These are phyloP conservation scores for Harpagifer antarcticus DNA, from an alignment of 2,797 vertebrate species.

Conservation along the genomic window DNA sequence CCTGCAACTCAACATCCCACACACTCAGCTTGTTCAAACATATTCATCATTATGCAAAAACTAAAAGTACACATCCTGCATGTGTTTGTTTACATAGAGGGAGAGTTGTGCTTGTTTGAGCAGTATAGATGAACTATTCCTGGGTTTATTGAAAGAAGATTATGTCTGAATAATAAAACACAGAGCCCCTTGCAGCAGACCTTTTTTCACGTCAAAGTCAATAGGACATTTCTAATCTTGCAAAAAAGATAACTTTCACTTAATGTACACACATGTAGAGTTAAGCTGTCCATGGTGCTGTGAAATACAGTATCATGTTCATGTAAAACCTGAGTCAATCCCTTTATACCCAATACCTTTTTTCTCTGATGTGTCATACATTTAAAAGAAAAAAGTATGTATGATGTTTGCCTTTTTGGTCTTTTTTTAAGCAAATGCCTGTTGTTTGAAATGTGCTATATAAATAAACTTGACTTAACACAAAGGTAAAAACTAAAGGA, in stretches of 20 bases:
- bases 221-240: conserved; percentile 29
- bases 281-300: not conserved
- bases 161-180: conserved; percentile 32
- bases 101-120: conserved; percentile 32
- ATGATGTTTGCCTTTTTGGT: too few species aligned
- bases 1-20: conserved; percentile 36
- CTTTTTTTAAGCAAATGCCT: too few species aligned
- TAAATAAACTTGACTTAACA: too few species aligned
- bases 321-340: too few species aligned
- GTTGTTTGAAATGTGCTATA: too few species aligned
- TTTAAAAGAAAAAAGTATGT: too few species aligned
- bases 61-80: conserved; percentile 18
- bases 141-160: conserved; percentile 33
- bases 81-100: conserved; percentile 35
- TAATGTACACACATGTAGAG: not conserved
- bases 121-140: conserved; percentile 19
- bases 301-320: not conserved
- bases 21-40: conserved; percentile 55
- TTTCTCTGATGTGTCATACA: too few species aligned
- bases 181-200: conserved; percentile 6
- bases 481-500: too few species aligned
- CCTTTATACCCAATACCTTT: too few species aligned
- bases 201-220: conserved; percentile 18
- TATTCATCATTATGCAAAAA: conserved; percentile 36
- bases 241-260: not conserved